A percentile compares a stretch with the other conserved stretches of the same genome.
Conservation (phyloP, 2,113 vertebrate species). For the Columbina picui region DNA sequence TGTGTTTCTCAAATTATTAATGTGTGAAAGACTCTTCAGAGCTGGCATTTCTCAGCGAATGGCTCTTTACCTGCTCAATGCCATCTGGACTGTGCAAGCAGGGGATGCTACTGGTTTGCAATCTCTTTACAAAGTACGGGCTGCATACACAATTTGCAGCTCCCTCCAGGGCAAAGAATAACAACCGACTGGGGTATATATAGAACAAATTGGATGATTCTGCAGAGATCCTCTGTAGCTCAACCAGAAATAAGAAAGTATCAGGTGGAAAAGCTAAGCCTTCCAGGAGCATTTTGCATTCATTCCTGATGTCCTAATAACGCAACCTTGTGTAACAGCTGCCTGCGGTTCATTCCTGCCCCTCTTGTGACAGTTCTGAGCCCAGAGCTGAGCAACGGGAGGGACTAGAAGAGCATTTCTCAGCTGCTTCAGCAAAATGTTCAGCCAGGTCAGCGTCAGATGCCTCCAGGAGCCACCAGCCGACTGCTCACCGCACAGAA, state of each 20-base stretch:
- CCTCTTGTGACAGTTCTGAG: not conserved
- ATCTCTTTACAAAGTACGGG: not conserved
- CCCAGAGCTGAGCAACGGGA: not conserved
- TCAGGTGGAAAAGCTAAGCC: not conserved
- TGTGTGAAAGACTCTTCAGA: conserved; percentile 24
- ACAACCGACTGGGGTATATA: not conserved
- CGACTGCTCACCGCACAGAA: not conserved
- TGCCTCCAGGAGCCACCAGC: not conserved
- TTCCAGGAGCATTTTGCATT: conserved; percentile 27
- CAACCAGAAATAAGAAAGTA: conserved; percentile 36
- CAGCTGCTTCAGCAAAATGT: conserved; percentile 38
- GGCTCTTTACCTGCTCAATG: conserved; percentile 5
- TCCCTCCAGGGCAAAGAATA: conserved; percentile 17
- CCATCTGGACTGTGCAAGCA: conserved; percentile 20
- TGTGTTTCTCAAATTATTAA: conserved; percentile 40
- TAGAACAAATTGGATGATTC: conserved; percentile 20
- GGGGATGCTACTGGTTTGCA: not conserved
- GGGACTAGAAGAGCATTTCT: not conserved
- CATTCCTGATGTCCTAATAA: not conserved
- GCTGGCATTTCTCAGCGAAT: not conserved
- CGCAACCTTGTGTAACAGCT: conserved; percentile 5
- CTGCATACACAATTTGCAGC: not conserved
- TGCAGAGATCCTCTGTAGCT: conserved; percentile 11
- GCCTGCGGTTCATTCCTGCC: not conserved
- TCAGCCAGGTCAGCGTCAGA: not conserved